Percentiles rank a stretch among this genome's conserved stretches.
Evolutionary conservation across 2,888 invertebrate genomes (phyloP).

Genomic region (Tanytarsus gracilentus): DNA sequence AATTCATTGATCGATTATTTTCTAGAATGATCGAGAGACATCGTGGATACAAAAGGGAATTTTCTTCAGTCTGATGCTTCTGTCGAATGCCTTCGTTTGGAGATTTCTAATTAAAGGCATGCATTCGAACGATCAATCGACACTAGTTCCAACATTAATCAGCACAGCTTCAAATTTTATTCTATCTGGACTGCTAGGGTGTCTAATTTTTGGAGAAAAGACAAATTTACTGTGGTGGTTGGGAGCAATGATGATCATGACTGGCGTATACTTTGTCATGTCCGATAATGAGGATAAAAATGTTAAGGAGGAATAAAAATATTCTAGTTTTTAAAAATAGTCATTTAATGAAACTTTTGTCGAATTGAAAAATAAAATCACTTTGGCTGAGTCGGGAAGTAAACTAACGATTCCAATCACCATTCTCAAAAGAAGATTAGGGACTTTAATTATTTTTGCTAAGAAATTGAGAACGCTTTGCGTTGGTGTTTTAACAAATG

Average conservation of each 20-base stretch:
- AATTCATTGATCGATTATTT: neutral
- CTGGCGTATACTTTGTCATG: constrained; percentile 9
- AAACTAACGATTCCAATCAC: neutral
- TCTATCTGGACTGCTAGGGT: constrained; percentile 6
- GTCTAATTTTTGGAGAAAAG: neutral
- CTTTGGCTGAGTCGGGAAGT: constrained; percentile 7
- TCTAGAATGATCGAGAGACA: neutral
- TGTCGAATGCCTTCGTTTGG: constrained; percentile 21
- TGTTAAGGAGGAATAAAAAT: neutral
- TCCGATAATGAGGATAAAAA: neutral
- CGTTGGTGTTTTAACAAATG: constrained; percentile 29
- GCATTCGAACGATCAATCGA: neutral
- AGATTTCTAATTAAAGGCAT: constrained; percentile 13
- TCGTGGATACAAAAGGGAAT: constrained; percentile 12
- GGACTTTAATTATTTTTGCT: constrained; percentile 8
- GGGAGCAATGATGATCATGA: constrained; percentile 7
- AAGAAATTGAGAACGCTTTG: constrained; percentile 32
- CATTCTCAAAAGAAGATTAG: neutral
- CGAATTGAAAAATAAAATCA: neutral
- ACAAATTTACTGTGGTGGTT: constrained; percentile 12
- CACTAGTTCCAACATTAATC: constrained; percentile 15
- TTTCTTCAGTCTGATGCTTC: constrained; percentile 4
- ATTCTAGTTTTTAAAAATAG: neutral
- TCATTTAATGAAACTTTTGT: constrained; percentile 39
- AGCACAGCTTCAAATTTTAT: constrained; percentile 16